A percentile compares a stretch with the other conserved stretches of the same genome.
Evolutionary conservation across 2,888 invertebrate genomes (phyloP).

Genomic region (Ferdinandea cuprea): DNA sequence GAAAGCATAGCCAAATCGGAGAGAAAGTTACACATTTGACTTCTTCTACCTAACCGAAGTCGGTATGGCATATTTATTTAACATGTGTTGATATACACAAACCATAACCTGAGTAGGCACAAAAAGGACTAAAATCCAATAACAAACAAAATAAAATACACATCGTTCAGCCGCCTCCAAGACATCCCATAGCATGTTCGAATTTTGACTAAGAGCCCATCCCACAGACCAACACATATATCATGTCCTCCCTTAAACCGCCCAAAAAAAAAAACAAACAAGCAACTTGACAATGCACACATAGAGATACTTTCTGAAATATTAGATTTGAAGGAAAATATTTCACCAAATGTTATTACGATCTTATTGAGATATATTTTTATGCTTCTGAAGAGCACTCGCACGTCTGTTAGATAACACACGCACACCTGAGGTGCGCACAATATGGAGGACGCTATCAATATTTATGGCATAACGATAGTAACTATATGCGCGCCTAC

Average conservation of each 20-base stretch:
- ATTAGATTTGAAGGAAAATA: conserved; percentile 42
- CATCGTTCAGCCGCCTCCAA: not conserved
- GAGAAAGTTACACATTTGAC: no score
- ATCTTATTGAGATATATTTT: conserved; percentile 48
- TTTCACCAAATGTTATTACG: conserved; percentile 16
- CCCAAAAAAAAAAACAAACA: not conserved
- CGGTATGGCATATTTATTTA: no score
- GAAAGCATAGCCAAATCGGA: no score
- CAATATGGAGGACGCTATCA: conserved; percentile 1
- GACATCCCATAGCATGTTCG: conserved; percentile 9
- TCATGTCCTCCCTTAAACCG: not conserved
- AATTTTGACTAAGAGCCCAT: conserved; percentile 35
- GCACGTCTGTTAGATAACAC: conserved; percentile 17
- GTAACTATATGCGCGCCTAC: not conserved
- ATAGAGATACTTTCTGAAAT: conserved; percentile 43
- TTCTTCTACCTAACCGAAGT: no score
- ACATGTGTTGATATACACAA: no score
- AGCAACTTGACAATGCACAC: conserved; percentile 4
- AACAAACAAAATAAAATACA: not conserved
- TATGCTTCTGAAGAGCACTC: not conserved
- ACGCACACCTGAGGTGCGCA: conserved; percentile 1
- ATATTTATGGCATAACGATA: conserved; percentile 15
- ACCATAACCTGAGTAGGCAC: no score
- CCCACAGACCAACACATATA: not conserved
- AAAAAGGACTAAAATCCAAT: not conserved